Conservation (phyloP, 2,113 vertebrate species). For the Microtus montanus region DNA sequence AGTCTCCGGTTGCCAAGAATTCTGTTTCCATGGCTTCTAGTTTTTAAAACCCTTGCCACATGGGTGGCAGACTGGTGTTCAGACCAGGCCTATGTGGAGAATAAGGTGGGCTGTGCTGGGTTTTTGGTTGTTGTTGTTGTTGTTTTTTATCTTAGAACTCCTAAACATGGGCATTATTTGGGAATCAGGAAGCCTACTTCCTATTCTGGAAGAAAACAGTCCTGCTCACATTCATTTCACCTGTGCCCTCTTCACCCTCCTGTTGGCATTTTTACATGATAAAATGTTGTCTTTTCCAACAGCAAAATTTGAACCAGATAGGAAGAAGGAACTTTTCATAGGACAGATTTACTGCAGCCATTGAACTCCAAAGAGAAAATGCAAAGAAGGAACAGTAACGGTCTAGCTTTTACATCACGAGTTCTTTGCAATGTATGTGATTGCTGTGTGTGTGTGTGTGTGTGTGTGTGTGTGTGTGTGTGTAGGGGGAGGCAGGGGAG, state of each 20-base stretch:
- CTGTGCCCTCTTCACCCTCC: background rate
- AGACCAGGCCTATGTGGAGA: background rate
- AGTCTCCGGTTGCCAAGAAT: background rate
- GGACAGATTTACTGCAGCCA: background rate
- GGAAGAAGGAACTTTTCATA: background rate
- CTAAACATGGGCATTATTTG: background rate
- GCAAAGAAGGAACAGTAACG: background rate
- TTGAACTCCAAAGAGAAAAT: constrained; percentile 16
- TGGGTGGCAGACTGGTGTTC: background rate
- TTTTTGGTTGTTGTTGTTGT: no score
- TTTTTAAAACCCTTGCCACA: background rate
- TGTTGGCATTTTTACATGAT: background rate
- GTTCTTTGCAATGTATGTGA: background rate
- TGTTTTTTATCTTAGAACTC: background rate
- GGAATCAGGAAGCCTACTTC: constrained; percentile 26
- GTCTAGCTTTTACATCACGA: background rate
- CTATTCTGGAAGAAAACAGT: background rate
- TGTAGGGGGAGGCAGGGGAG: no score
- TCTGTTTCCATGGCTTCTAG: background rate
- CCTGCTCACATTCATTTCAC: background rate
- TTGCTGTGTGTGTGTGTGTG: no score
- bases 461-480: background rate
- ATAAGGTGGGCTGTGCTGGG: background rate
- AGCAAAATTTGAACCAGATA: constrained; percentile 16
- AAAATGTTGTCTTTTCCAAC: constrained; percentile 3